Evolutionary conservation across 2,113 vertebrate species (phyloP), one percentile per base, ranked within the genome.

Genomic region (Ictalurus punctatus): DNA sequence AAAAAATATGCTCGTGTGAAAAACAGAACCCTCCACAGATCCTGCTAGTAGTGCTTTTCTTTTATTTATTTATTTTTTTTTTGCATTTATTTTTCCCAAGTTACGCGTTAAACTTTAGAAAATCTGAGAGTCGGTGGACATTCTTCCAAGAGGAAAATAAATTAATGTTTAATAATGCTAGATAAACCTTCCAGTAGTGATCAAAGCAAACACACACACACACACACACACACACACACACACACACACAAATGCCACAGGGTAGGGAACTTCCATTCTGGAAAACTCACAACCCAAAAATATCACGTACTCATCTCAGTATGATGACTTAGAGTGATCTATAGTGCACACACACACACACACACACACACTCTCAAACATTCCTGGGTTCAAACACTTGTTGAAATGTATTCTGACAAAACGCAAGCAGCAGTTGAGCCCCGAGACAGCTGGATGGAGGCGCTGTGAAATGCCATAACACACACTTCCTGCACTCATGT

Each of bases 321-420:
- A 78, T 30, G 56, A 80, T 87, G 74, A 87, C 44, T 82, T 71
- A 69, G 48, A 48, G 40, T 87, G 74, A 65, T 59, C 56, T 79
- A 63, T 25, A 63, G 67, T 16, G 30, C 54, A 14, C 85, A 56
- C 54, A 48, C 85, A 52, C 44, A 52, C 76, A 54, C 48, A 80
- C 76, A n/a, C 76, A 54, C 76, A 80, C 76, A 80, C 25, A 71
- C 48, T 73, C 7, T 34, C 52, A 71, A 27, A 25, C 21, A 69
- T 56, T 80, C 61, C 59, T 67, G 65, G 67, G 59, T 40, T 80
- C 13, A 34, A 78, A 88, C 88, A 89, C 85, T 78, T 74, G 88
- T n/a, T 88, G 90, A 85, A 84, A 85, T 76, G 44, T 67, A 65
- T 48, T 86, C 44, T 89, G 90, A 91, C 76, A 73, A 63, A 84